phyloP scores from a whole-genome alignment of 2,888 invertebrate genomes.

The Drosophila mulleri region DNA sequence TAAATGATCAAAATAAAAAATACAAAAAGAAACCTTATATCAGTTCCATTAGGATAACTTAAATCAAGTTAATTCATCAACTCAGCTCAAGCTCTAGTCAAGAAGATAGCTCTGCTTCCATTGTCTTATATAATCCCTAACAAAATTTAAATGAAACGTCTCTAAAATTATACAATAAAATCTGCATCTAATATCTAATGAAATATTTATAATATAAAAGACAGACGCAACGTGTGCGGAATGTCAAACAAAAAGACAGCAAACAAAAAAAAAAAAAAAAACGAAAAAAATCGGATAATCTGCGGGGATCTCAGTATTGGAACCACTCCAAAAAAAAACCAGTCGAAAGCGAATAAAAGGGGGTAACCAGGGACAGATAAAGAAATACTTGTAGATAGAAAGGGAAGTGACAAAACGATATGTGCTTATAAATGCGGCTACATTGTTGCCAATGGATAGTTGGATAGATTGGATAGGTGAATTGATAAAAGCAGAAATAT shows the following conservation, averaged over 20 bases:
- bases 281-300: constrained; percentile 1
- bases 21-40: too few relatives aligned
- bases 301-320: constrained; percentile 17
- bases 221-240: constrained; percentile 38
- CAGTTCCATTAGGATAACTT: too few relatives aligned
- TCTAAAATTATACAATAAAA: not conserved
- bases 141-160: not conserved
- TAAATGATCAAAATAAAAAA: too few relatives aligned
- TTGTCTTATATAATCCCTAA: not conserved
- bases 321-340: constrained; percentile 29
- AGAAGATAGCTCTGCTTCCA: not conserved
- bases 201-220: constrained; percentile 36
- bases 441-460: constrained; percentile 54
- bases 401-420: constrained; percentile 51
- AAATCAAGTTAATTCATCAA: too few relatives aligned
- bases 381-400: constrained; percentile 14
- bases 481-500: constrained; percentile 32
- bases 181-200: constrained; percentile 3
- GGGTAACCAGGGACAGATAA: constrained; percentile 8
- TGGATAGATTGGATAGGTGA: constrained; percentile 20
- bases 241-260: constrained; percentile 13
- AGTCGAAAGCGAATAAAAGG: constrained; percentile 35
- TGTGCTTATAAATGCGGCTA: constrained; percentile 58
- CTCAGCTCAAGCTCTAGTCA: not conserved
- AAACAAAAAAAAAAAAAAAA: not conserved